A percentile compares a stretch with the other conserved stretches of the same genome.
Conservation (phyloP, 2,888 invertebrate genomes). For the Coleophora deauratella region DNA sequence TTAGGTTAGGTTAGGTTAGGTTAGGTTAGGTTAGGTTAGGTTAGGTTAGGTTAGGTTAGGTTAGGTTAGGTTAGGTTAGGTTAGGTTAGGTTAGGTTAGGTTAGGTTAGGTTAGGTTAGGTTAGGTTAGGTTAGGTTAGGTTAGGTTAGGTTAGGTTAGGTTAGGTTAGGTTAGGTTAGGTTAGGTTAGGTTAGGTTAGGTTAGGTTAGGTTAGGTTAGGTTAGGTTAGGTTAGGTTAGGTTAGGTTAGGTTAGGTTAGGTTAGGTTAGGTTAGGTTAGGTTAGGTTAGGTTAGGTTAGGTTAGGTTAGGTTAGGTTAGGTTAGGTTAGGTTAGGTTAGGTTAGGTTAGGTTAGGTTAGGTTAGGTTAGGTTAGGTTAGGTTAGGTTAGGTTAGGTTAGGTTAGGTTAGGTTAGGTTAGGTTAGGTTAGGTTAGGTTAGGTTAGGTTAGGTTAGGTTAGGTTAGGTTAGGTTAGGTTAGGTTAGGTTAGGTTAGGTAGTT, state of each 20-base stretch:
- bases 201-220: constrained; percentile 10
- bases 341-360: constrained; percentile 11
- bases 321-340: constrained; percentile 10
- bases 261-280: constrained; percentile 16
- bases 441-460: constrained; percentile 12
- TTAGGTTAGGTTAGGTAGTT: constrained; percentile 3
- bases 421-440: constrained; percentile 11
- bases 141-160: constrained; percentile 11
- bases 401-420: constrained; percentile 11
- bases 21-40: constrained; percentile 6
- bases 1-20: constrained; percentile 8
- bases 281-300: constrained; percentile 13
- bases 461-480: constrained; percentile 9
- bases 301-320: constrained; percentile 11
- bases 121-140: constrained; percentile 11
- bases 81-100: constrained; percentile 20
- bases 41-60: constrained; percentile 9
- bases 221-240: constrained; percentile 13
- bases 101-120: constrained; percentile 16
- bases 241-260: constrained; percentile 16
- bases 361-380: constrained; percentile 11
- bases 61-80: constrained; percentile 14
- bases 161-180: constrained; percentile 12
- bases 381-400: constrained; percentile 10
- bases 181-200: constrained; percentile 12